Evolutionary conservation across 1,140 invertebrate genomes (phyloP).

Genomic region (Helicorthomorpha holstii): DNA sequence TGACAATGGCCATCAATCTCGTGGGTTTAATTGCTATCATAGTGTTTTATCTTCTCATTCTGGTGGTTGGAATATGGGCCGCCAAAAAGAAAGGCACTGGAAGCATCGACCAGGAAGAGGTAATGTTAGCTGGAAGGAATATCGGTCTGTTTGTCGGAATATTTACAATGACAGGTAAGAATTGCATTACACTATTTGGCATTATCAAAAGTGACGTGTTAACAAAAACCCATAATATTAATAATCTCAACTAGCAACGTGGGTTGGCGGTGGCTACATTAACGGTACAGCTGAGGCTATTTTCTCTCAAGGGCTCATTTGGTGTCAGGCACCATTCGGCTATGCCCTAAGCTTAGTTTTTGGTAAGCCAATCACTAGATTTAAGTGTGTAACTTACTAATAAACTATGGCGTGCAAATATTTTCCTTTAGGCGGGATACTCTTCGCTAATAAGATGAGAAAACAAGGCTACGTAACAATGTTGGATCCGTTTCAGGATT

Average conservation of each 20-base stretch:
- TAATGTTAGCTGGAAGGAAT: constrained; percentile 89
- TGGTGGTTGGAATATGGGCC: constrained; percentile 88
- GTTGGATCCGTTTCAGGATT: constrained; percentile 92
- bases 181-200: background rate
- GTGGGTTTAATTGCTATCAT: constrained; percentile 79
- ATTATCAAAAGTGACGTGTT: background rate
- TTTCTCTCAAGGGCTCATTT: constrained; percentile 74
- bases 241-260: constrained; percentile 79
- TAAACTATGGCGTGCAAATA: no score
- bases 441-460: constrained; percentile 96
- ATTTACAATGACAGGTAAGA: constrained; percentile 90
- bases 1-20: constrained; percentile 45
- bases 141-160: constrained; percentile 93
- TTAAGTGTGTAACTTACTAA: no score
- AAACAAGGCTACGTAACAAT: constrained; percentile 95
- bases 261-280: constrained; percentile 98
- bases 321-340: constrained; percentile 95
- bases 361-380: constrained; percentile 37
- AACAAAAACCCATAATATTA: no score
- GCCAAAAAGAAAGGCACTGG: constrained; percentile 70
- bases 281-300: constrained; percentile 95
- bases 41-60: constrained; percentile 81
- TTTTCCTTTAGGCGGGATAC: constrained; percentile 71
- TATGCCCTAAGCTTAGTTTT: constrained; percentile 87
- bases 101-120: constrained; percentile 73